Base-by-base conservation (phyloP, 2,888 invertebrate genomes). In the Tachina grossa region DNA sequence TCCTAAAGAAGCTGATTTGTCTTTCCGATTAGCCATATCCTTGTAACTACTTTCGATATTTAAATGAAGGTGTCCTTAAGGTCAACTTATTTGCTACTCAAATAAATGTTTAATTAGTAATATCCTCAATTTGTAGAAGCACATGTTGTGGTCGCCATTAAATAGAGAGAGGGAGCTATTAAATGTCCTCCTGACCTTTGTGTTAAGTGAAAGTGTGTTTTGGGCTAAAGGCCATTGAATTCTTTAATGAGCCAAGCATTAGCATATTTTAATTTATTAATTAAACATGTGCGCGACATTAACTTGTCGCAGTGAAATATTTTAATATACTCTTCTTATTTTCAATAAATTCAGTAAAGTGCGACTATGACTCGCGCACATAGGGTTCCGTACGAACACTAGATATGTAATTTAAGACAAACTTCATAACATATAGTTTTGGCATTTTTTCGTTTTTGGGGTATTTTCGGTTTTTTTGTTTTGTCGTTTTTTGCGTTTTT, bases 41-140 rank as follows among this genome's bases (percentile, higher is more conserved):
- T 13, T 22, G n/a, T n/a, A n/a, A n/a, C 5, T 45, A 9, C n/a
- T 55, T 66, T 10, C 22, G 22, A n/a, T 39, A 5, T 51, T 8
- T 3, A 11, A 19, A 31, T 65, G 43, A 66, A 66, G 66, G 80
- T 74, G 51, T 75, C 31, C 45, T 43, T 53, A 39, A 59, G 81
- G 74, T 81, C 11, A 43, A 14, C 22, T 41, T 66, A 47, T 66
- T 72, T 72, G 63, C 66, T 53, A 14, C 6, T 14, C 13, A 11
- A 59, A 22, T 45, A 51, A n/a, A 55, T 69, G 11, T 53, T 51
- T 45, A 8, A 19, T 61, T 68, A 9, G 2, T 14, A 9, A 41
- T 10, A 2, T 49, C 66, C 19, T 19, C 10, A 69, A 68, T 78
- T 68, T 68, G 78, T 61, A 49, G 9, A 55, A 65, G n/a, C 71